These are phyloP conservation scores for Colletes collaris DNA, from an alignment of 2,888 invertebrate genomes.

Conservation along the genomic window DNA sequence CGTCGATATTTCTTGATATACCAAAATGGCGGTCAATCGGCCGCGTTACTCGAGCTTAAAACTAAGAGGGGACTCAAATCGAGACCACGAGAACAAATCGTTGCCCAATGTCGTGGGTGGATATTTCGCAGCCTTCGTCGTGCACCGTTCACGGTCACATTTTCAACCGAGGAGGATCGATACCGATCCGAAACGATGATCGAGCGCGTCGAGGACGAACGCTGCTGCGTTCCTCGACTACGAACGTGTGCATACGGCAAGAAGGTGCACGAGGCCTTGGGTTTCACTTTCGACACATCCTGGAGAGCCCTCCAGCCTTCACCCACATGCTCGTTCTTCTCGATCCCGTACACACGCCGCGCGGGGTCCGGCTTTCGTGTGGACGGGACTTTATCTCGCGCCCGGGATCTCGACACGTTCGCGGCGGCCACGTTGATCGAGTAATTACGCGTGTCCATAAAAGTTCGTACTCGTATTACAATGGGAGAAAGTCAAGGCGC, in stretches of 20 bases:
- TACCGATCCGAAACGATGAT: constrained; percentile 56
- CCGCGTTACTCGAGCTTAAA: not conserved
- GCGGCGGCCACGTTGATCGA: constrained; percentile 67
- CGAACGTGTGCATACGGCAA: constrained; percentile 22
- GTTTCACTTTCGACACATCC: constrained; percentile 83
- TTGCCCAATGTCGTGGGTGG: constrained; percentile 37
- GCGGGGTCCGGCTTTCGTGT: constrained; percentile 57
- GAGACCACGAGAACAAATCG: not conserved
- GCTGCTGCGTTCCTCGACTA: constrained; percentile 6
- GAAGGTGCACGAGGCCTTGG: constrained; percentile 69
- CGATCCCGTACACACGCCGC: constrained; percentile 55
- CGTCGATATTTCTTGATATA: no score
- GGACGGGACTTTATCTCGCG: constrained; percentile 69
- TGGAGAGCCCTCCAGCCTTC: constrained; percentile 81
- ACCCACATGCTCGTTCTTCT: constrained; percentile 80
- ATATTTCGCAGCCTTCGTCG: constrained; percentile 31
- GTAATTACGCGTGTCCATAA: constrained; percentile 58
- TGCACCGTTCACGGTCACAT: constrained; percentile 39
- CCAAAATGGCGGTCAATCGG: no score
- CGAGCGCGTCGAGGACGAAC: constrained; percentile 58
- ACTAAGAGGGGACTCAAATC: no score
- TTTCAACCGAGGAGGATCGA: constrained; percentile 48
- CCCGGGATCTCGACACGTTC: constrained; percentile 73
- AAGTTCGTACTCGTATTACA: constrained; percentile 31
- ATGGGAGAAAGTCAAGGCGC: constrained; percentile 48